These are phyloP conservation scores for Porphyrio hochstetteri DNA, from an alignment of 2,113 vertebrate species.

Conservation along the genomic window DNA sequence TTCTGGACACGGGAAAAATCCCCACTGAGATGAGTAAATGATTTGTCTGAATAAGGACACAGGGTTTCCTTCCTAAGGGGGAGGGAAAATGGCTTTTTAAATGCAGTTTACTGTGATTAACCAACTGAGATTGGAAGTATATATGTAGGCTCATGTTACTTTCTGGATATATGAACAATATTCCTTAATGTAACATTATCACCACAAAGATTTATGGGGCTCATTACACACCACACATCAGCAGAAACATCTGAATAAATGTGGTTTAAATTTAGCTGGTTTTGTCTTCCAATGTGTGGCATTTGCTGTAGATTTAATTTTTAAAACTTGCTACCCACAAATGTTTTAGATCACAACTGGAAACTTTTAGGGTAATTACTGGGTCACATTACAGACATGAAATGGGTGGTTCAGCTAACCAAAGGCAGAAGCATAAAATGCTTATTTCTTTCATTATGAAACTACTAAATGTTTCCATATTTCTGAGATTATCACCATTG, in stretches of 20 bases:
- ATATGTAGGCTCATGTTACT: not conserved
- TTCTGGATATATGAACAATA: not conserved
- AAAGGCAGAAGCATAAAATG: conserved; percentile 14
- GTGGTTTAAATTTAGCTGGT: not conserved
- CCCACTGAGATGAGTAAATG: not conserved
- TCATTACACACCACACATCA: not conserved
- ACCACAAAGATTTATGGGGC: not conserved
- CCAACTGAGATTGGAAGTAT: not conserved
- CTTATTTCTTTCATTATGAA: conserved; percentile 31
- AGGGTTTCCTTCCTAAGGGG: not conserved
- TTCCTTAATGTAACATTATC: not conserved
- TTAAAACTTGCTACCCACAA: conserved; percentile 12
- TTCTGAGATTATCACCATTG: not conserved
- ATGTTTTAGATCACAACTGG: conserved; percentile 15
- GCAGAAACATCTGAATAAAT: not conserved
- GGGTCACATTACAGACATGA: not conserved
- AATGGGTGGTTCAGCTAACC: conserved; percentile 22
- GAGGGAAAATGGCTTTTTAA: not conserved
- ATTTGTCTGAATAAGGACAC: not conserved
- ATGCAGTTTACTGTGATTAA: not conserved
- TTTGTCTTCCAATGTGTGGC: not conserved
- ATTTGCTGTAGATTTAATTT: conserved; percentile 7
- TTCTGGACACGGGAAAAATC: not conserved
- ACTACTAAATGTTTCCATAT: conserved; percentile 21
- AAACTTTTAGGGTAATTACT: conserved; percentile 27